Percentiles rank a stretch among this genome's conserved stretches.
phyloP scores from a whole-genome alignment of 2,113 vertebrate genomes.

The Eudyptes chrysolophus region DNA sequence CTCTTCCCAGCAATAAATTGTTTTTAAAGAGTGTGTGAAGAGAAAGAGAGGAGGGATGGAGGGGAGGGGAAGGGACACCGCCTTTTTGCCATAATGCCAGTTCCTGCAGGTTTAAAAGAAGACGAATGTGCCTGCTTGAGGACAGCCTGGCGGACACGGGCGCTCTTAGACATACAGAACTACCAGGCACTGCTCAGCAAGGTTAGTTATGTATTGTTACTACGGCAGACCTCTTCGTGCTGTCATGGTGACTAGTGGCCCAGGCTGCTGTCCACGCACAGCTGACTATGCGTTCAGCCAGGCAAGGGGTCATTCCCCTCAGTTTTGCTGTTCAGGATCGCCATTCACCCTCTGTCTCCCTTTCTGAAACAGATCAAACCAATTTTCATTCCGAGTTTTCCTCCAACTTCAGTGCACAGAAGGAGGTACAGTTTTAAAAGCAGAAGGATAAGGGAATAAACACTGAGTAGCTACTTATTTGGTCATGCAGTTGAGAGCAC shows the following conservation, averaged over 20 bases:
- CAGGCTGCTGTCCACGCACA: neutral
- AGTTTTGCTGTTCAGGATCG: neutral
- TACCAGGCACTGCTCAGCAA: neutral
- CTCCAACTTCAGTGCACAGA: neutral
- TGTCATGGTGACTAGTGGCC: neutral
- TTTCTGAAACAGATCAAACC: neutral
- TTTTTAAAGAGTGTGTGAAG: neutral
- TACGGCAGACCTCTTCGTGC: neutral
- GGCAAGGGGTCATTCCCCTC: neutral
- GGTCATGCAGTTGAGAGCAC: neutral
- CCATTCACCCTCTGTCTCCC: neutral
- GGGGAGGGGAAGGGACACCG: neutral
- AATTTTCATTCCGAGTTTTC: fast-evolving
- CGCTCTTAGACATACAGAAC: neutral
- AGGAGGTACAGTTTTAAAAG: neutral
- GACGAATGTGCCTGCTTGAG: neutral
- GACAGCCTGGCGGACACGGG: fast-evolving
- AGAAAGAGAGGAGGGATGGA: neutral
- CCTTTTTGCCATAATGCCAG: neutral
- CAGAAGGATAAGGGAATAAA: neutral
- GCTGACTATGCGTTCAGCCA: neutral
- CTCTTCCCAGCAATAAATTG: slow-evolving; percentile 17
- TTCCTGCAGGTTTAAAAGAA: neutral
- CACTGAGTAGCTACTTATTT: neutral
- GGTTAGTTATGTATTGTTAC: neutral